Evolutionary conservation across 2,113 vertebrate species (phyloP).

Genomic region (Indicator indicator): DNA sequence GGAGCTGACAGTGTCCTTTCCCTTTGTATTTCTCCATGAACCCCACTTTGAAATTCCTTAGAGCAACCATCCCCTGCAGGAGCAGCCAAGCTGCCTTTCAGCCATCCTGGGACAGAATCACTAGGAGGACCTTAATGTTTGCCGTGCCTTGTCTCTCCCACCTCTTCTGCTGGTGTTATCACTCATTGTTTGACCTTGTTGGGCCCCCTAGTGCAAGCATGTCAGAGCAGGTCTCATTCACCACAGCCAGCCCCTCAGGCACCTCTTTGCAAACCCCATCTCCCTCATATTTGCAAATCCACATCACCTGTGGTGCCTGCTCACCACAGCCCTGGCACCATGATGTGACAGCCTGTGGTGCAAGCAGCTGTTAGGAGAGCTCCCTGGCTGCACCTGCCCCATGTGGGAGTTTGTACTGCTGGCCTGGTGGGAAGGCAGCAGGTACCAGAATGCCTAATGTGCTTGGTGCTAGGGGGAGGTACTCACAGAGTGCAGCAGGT

Average conservation of each 20-base stretch:
- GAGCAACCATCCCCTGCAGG: background rate
- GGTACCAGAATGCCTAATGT: background rate
- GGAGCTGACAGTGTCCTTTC: background rate
- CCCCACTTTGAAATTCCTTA: background rate
- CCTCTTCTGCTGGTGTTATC: background rate
- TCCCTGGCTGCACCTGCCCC: fast-evolving
- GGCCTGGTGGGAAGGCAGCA: background rate
- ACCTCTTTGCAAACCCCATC: background rate
- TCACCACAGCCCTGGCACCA: background rate
- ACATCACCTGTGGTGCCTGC: fast-evolving
- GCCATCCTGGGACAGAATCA: background rate
- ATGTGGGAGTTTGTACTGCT: background rate
- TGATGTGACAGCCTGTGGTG: background rate
- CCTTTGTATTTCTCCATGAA: background rate
- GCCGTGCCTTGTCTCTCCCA: background rate
- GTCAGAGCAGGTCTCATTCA: background rate
- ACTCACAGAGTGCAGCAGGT: background rate
- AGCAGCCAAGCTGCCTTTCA: background rate
- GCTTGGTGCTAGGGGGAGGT: background rate
- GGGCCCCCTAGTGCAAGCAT: background rate
- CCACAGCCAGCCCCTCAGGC: background rate
- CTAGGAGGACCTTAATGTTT: background rate
- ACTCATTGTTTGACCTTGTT: background rate
- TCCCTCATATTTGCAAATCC: fast-evolving
- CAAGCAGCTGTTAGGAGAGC: background rate